Evolutionary conservation across 2,888 invertebrate species (phyloP).

Genomic region (Drosophila pegasa): DNA sequence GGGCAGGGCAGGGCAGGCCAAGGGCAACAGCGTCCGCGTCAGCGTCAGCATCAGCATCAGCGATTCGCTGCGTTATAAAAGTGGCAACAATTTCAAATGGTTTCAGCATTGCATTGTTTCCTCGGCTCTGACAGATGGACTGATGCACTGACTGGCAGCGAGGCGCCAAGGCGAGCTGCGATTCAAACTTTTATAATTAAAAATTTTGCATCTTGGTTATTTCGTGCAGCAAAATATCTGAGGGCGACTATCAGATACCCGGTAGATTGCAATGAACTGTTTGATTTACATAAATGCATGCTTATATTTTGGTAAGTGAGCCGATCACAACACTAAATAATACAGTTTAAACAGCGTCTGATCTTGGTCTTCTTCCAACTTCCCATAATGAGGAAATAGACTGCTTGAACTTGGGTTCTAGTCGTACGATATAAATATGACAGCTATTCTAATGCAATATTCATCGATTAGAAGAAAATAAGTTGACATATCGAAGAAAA

Average conservation of each 20-base stretch:
- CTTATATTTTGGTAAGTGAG: too few species aligned
- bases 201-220: slow-evolving; percentile 66
- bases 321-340: too few species aligned
- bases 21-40: slow-evolving; percentile 24
- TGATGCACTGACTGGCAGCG: slow-evolving; percentile 3
- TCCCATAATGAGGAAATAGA: background rate
- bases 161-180: slow-evolving; percentile 58
- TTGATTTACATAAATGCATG: background rate
- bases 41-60: slow-evolving; percentile 9
- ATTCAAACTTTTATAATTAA: slow-evolving; percentile 79
- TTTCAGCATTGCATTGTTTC: slow-evolving; percentile 39
- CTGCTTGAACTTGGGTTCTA: background rate
- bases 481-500: background rate
- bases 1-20: slow-evolving; percentile 25
- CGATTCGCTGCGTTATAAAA: slow-evolving; percentile 30
- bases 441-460: background rate
- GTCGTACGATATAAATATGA: background rate
- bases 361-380: background rate
- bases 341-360: too few species aligned
- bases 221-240: slow-evolving; percentile 3
- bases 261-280: background rate
- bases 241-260: background rate
- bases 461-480: background rate
- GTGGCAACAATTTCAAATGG: slow-evolving; percentile 59
- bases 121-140: slow-evolving; percentile 19